These are phyloP conservation scores for Orthonychiurus folsomi DNA, from an alignment of 2,888 invertebrate genomes.

Conservation along the genomic window DNA sequence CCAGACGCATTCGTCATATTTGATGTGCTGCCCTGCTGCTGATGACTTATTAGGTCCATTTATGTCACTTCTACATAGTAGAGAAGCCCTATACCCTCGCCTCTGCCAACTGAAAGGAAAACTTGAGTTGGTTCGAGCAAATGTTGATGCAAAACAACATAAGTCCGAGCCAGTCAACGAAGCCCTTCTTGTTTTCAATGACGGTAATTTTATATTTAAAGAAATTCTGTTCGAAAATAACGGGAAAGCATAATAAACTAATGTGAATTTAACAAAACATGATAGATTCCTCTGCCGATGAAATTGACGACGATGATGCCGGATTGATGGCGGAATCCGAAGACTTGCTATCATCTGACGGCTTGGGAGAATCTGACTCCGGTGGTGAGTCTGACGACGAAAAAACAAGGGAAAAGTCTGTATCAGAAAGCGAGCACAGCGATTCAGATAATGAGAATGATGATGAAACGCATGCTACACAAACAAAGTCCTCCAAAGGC, in stretches of 20 bases:
- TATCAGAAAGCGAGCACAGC: conserved; percentile 17
- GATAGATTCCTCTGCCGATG: conserved; percentile 43
- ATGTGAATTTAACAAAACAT: not conserved
- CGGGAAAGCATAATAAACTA: too few species aligned
- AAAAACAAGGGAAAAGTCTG: too few species aligned
- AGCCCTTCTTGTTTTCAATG: conserved; percentile 51
- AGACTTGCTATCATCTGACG: conserved; percentile 35
- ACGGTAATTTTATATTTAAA: conserved; percentile 42
- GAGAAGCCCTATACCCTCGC: conserved; percentile 49
- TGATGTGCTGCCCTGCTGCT: conserved; percentile 55
- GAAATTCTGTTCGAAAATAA: not conserved
- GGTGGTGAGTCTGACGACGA: conserved; percentile 40
- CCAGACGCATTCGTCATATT: conserved; percentile 53
- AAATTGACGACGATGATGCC: conserved; percentile 41
- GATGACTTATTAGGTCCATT: conserved; percentile 51
- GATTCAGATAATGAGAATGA: conserved; percentile 13
- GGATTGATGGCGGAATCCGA: conserved; percentile 41
- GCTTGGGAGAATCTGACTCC: conserved; percentile 42
- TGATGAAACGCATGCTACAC: conserved; percentile 3
- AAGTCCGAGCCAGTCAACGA: conserved; percentile 46
- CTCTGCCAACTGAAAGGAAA: conserved; percentile 54
- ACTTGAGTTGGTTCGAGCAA: conserved; percentile 53
- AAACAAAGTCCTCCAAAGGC: too few species aligned
- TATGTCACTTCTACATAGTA: conserved; percentile 52
- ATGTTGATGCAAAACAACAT: conserved; percentile 47